These are phyloP conservation scores for Diacarnus erythraeanus DNA, from an alignment of 37 sponge, comb jelly and placozoan species.

Conservation along the genomic window DNA sequence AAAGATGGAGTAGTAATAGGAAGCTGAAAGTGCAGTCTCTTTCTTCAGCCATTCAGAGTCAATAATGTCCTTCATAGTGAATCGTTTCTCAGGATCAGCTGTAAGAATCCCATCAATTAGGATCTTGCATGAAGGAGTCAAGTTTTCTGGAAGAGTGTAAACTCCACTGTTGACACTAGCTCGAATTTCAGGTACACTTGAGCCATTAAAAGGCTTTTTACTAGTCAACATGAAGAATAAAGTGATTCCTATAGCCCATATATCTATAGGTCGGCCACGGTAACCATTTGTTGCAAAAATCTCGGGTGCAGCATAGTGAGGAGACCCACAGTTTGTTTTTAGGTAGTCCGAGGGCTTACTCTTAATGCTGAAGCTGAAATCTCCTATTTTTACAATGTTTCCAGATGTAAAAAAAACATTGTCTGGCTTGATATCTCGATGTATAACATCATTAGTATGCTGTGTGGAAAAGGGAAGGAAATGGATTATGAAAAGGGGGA, in stretches of 20 bases:
- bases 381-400: constrained; percentile 69
- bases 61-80: constrained; percentile 6
- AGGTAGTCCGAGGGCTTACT: constrained; percentile 5
- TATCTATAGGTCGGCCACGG: constrained; percentile 68
- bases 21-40: background rate
- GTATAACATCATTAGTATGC: constrained; percentile 71
- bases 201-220: constrained; percentile 66
- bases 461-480: constrained; percentile 23
- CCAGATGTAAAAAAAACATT: constrained; percentile 72
- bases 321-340: constrained; percentile 86
- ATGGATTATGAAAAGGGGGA: too few species aligned
- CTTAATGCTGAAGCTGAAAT: constrained; percentile 87
- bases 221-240: constrained; percentile 79
- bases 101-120: constrained; percentile 45
- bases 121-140: constrained; percentile 4
- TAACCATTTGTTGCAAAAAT: constrained; percentile 72
- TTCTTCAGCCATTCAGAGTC: constrained; percentile 19
- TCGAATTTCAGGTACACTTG: constrained; percentile 59
- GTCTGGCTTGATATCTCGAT: constrained; percentile 86
- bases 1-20: too few species aligned
- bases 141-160: constrained; percentile 57
- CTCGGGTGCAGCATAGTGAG: constrained; percentile 89
- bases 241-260: constrained; percentile 83
- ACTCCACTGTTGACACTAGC: constrained; percentile 56
- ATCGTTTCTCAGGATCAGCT: constrained; percentile 19